Conservation (phyloP, 2,797 vertebrate species). For the Acipenser ruthenus region DNA sequence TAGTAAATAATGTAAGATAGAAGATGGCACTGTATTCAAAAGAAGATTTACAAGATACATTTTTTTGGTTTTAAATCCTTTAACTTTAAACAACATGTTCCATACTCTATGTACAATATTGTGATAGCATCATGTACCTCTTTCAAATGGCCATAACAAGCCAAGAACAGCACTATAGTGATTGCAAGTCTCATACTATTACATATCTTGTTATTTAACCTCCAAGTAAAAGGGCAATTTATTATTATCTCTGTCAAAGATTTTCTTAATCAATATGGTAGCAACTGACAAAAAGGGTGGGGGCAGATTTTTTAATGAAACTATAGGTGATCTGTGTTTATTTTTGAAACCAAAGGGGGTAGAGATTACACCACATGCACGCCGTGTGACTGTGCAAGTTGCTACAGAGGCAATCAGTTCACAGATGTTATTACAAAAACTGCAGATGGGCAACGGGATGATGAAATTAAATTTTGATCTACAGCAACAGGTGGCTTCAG, state of each 20-base stretch:
- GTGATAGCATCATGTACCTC: too few relatives aligned
- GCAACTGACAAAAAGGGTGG: slow-evolving; percentile 26
- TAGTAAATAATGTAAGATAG: too few relatives aligned
- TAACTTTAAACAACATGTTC: too few relatives aligned
- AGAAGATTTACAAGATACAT: too few relatives aligned
- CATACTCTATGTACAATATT: too few relatives aligned
- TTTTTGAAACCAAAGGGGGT: slow-evolving; percentile 65
- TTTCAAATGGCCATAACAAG: too few relatives aligned
- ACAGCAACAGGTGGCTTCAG: slow-evolving; percentile 59
- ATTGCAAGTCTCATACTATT: too few relatives aligned
- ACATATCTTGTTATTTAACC: too few relatives aligned
- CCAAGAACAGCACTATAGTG: too few relatives aligned
- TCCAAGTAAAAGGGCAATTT: slow-evolving; percentile 21
- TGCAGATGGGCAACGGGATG: slow-evolving; percentile 36
- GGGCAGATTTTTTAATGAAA: slow-evolving; percentile 23
- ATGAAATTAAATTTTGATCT: slow-evolving; percentile 55
- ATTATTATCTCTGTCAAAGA: slow-evolving; percentile 30
- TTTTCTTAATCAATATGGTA: slow-evolving; percentile 26
- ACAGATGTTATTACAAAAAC: slow-evolving; percentile 26
- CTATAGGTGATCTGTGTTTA: slow-evolving; percentile 54
- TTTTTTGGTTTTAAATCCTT: too few relatives aligned
- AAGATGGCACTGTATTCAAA: too few relatives aligned
- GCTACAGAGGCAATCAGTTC: slow-evolving; percentile 25
- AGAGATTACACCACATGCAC: slow-evolving; percentile 47
- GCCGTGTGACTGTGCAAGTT: slow-evolving; percentile 37